Evolutionary conservation across 2,797 vertebrate species (phyloP).

Genomic region (Syngnathus rostellatus): DNA sequence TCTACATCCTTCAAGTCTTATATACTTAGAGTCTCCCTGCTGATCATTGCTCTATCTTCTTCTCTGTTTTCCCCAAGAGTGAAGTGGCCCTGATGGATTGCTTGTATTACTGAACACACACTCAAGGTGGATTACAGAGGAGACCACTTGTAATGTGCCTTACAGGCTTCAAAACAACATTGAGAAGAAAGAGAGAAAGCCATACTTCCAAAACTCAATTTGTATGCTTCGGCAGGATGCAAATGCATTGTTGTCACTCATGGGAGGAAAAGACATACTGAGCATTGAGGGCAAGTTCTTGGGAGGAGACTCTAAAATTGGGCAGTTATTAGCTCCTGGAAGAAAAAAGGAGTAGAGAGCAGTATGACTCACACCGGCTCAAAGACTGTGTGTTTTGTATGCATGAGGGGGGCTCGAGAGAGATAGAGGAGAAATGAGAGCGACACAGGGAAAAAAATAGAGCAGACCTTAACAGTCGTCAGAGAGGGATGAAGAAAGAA

Average conservation of each 20-base stretch:
- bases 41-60: constrained; percentile 4
- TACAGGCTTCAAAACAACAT: background rate
- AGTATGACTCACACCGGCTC: constrained; percentile 52
- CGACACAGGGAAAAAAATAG: constrained; percentile 7
- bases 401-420: constrained; percentile 33
- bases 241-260: constrained; percentile 16
- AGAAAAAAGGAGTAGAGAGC: constrained; percentile 48
- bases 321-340: constrained; percentile 45
- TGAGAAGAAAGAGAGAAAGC: background rate
- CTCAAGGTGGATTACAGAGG: constrained; percentile 7
- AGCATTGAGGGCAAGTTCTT: background rate
- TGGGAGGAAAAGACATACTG: background rate
- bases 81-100: constrained; percentile 1
- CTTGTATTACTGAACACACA: constrained; percentile 2
- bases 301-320: background rate
- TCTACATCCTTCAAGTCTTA: constrained; percentile 18
- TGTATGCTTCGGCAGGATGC: constrained; percentile 18
- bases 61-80: background rate
- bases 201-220: background rate
- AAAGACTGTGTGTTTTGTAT: constrained; percentile 36
- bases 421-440: constrained; percentile 30
- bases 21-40: constrained; percentile 6
- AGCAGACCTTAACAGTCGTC: constrained; percentile 26
- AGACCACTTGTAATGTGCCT: constrained; percentile 21
- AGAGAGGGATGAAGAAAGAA: constrained; percentile 32